A percentile compares a stretch with the other conserved stretches of the same genome.
Conservation (phyloP, 2,888 invertebrate species). For the Thereva nobilitata region DNA sequence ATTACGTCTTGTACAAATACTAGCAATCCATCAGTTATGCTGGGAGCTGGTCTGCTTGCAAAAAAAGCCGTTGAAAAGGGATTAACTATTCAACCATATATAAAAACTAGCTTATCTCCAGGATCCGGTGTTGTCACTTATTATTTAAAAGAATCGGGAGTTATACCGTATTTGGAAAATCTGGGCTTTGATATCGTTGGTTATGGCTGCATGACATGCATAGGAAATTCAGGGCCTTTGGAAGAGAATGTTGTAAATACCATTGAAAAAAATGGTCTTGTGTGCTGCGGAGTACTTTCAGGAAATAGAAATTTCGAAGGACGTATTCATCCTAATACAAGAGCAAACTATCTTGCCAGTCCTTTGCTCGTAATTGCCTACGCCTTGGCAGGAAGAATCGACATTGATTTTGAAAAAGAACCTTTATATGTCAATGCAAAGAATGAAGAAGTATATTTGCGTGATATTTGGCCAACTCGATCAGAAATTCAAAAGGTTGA, state of each 20-base stretch:
- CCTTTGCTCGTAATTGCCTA: slow-evolving; percentile 96
- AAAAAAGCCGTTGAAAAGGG: slow-evolving; percentile 94
- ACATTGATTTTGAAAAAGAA: slow-evolving; percentile 91
- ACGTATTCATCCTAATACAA: slow-evolving; percentile 92
- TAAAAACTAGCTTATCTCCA: slow-evolving; percentile 96
- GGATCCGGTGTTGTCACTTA: slow-evolving; percentile 95
- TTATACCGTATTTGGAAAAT: slow-evolving; percentile 81
- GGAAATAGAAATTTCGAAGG: slow-evolving; percentile 99
- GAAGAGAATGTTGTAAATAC: slow-evolving; percentile 89
- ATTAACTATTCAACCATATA: slow-evolving; percentile 84
- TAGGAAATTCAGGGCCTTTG: slow-evolving; percentile 96
- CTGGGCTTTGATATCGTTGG: slow-evolving; percentile 95
- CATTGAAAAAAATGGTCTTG: slow-evolving; percentile 91
- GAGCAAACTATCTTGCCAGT: slow-evolving; percentile 98
- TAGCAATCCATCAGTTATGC: slow-evolving; percentile 97
- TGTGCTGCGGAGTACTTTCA: slow-evolving; percentile 94
- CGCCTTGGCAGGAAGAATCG: slow-evolving; percentile 92
- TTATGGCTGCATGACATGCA: slow-evolving; percentile 99
- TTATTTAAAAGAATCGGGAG: slow-evolving; percentile 78
- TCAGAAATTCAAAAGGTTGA: slow-evolving; percentile 89
- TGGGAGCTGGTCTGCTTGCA: slow-evolving; percentile 92
- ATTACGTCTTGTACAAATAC: slow-evolving; percentile 99
- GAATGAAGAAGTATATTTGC: slow-evolving; percentile 78
- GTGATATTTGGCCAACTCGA: slow-evolving; percentile 95
- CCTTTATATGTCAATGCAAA: slow-evolving; percentile 71